Evolutionary conservation across 64 coral and sea anemone species (phyloP), one percentile per base, ranked within the genome.

Genomic region (Montipora efflorescens): DNA sequence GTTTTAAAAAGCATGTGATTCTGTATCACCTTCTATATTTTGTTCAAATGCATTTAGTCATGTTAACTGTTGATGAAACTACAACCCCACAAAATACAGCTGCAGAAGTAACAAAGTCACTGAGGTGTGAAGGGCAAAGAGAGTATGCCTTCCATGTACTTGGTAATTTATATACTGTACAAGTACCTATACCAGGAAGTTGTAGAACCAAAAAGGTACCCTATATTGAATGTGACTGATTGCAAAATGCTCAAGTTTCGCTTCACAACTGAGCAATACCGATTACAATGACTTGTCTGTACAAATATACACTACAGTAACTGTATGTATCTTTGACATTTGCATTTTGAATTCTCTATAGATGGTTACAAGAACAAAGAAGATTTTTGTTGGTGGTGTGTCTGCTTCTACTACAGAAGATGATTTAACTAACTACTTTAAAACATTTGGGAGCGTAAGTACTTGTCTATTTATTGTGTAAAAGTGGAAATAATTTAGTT

Each of bases 371-470:
- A 87, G 67, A 81, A 95, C 94, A 82, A 95, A 95, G 48, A 95
- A 95, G 70, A 95, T 95, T 59, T 95, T 95, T 92, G 86, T 95
- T 67, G 94, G 94, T 14, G 94, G 94, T 19, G 67, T 95, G 45
- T 88, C 90, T 75, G 84, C 94, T 79, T 87, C 91, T 10, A 92
- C 94, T 53, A 80, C 83, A 25, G 94, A 92, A 70, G 94, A 95
- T 0, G 90, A 92, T 67, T 87, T 95, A 77, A 88, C 72, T 43
- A 95, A 89, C 20, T 92, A 92, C 52, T 95, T 95, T 91, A 79
- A 79, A 75, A 84, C 80, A 68, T 92, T 88, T 92, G 94, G 94
- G 67, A 80, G 62, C 5, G 94, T 95, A 51, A 77, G 90, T 84
- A 25, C 12, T 44, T 6, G 58, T 49, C 12, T 0, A 18, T 4